phyloP scores from a whole-genome alignment of 2,888 invertebrate species.

The Lumbricus terrestris region DNA sequence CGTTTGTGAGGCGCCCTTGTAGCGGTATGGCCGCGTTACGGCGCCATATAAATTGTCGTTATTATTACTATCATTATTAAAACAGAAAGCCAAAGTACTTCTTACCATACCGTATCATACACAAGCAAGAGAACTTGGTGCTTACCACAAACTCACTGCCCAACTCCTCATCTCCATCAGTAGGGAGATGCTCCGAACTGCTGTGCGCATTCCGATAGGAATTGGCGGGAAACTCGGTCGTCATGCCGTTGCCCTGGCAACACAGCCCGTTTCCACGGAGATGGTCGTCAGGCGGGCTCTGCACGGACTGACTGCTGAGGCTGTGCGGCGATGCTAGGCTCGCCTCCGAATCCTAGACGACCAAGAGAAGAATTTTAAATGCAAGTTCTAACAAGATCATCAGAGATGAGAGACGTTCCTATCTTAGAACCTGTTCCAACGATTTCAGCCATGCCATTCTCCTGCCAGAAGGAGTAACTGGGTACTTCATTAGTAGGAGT shows the following conservation, averaged over 20 bases:
- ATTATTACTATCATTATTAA: too few species aligned
- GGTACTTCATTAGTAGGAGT: too few species aligned
- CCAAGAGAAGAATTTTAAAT: neutral
- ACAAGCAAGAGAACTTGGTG: neutral
- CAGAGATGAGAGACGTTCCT: too few species aligned
- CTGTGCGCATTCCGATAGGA: neutral
- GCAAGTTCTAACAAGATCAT: too few species aligned
- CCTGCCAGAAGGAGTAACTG: too few species aligned
- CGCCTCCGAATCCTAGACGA: neutral
- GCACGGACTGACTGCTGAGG: slow-evolving; percentile 12
- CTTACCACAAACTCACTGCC: neutral
- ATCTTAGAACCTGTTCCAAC: too few species aligned
- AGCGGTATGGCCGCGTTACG: too few species aligned
- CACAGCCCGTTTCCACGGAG: neutral
- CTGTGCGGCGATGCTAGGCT: neutral
- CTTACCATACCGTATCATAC: neutral
- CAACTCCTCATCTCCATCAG: slow-evolving; percentile 23
- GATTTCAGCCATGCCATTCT: too few species aligned
- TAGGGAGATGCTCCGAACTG: neutral
- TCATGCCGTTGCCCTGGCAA: neutral
- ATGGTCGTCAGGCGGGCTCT: neutral
- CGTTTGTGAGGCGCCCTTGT: too few species aligned
- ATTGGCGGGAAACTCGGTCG: neutral
- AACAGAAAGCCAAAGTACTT: too few species aligned
- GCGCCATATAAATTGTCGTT: too few species aligned